Conservation (phyloP, 2,113 vertebrate species). For the Bothrops jararaca region DNA sequence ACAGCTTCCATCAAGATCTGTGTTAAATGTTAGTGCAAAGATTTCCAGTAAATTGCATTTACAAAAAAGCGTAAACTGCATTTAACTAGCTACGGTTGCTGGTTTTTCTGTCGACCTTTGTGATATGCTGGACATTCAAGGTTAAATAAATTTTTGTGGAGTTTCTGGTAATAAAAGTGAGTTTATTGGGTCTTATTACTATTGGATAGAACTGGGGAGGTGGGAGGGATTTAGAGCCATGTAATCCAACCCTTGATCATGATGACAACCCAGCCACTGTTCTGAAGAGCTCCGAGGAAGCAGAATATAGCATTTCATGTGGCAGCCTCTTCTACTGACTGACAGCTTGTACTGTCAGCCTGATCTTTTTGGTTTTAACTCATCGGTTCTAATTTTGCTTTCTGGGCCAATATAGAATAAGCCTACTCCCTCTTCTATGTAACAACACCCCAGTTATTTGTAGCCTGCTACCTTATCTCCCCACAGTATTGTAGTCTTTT, state of each 20-base stretch:
- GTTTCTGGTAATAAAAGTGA: conserved; percentile 8
- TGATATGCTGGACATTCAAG: conserved; percentile 66
- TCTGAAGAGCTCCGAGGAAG: neutral
- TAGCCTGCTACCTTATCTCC: neutral
- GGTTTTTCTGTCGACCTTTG: conserved; percentile 52
- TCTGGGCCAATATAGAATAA: neutral
- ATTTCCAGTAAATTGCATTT: conserved; percentile 52
- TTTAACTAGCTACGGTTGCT: conserved; percentile 45
- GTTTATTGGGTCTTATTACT: neutral
- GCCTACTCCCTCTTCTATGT: neutral
- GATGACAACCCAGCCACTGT: neutral
- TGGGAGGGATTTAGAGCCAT: neutral
- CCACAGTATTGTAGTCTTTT: neutral
- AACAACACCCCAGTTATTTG: neutral
- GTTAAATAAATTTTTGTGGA: conserved; percentile 68
- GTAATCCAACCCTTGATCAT: neutral
- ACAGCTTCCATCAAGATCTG: conserved; percentile 42
- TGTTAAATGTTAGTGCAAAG: conserved; percentile 61
- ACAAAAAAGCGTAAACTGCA: neutral
- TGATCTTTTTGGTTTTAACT: neutral
- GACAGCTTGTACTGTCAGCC: neutral
- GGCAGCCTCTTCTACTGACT: neutral
- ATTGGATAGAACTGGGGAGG: neutral
- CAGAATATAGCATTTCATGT: neutral
- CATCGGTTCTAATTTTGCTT: neutral